Evolutionary conservation across 1,140 invertebrate genomes (phyloP).

Genomic region (Diorhabda sublineata): DNA sequence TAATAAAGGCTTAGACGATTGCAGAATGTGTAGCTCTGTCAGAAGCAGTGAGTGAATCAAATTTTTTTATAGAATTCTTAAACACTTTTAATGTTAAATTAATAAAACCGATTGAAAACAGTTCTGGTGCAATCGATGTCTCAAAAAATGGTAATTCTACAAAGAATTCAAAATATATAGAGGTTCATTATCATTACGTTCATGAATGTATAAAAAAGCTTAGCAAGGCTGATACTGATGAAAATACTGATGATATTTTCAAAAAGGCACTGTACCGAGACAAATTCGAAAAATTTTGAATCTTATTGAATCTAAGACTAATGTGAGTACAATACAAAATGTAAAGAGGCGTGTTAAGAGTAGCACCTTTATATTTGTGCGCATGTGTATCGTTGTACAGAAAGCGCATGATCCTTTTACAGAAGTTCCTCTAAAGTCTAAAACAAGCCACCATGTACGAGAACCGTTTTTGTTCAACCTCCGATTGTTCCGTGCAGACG

Average conservation of each 20-base stretch:
- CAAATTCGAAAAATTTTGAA: too few species aligned
- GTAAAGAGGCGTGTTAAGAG: too few species aligned
- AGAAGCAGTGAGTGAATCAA: constrained; percentile 29
- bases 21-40: constrained; percentile 36
- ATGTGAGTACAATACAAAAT: constrained; percentile 23
- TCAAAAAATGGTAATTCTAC: constrained; percentile 30
- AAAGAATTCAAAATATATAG: constrained; percentile 5
- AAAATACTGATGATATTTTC: too few species aligned
- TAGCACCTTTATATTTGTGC: too few species aligned
- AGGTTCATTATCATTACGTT: constrained; percentile 1
- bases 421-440: too few species aligned
- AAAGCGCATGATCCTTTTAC: too few species aligned
- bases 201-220: neutral
- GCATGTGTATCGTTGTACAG: too few species aligned
- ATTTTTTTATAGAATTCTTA: constrained; percentile 20
- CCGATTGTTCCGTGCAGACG: too few species aligned
- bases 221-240: too few species aligned
- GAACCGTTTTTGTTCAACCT: too few species aligned
- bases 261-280: too few species aligned
- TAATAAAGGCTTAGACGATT: constrained; percentile 30
- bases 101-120: constrained; percentile 25
- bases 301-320: constrained; percentile 29
- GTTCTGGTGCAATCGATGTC: constrained; percentile 28
- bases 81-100: constrained; percentile 21
- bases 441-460: too few species aligned